These are phyloP conservation scores for Protodeltote pygarga DNA, from an alignment of 2,888 invertebrate species.

Conservation along the genomic window DNA sequence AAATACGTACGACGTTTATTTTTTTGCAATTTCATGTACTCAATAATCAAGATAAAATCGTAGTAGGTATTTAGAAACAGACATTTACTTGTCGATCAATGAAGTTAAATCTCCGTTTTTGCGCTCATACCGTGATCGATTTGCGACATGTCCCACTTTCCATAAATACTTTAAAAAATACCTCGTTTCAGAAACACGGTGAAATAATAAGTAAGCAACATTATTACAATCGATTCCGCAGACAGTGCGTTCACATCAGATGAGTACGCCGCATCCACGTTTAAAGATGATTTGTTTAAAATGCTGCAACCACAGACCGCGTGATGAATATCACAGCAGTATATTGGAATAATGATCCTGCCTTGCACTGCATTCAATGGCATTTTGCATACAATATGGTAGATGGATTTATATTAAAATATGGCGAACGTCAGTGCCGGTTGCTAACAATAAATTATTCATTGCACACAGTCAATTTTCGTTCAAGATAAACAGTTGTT, in stretches of 20 bases:
- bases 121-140: conserved; percentile 30
- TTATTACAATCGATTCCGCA: conserved; percentile 46
- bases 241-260: conserved; percentile 57
- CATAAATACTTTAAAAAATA: conserved; percentile 51
- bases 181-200: conserved; percentile 50
- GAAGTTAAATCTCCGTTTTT: conserved; percentile 36
- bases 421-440: conserved; percentile 84
- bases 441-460: conserved; percentile 85
- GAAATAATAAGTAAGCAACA: conserved; percentile 52
- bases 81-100: conserved; percentile 25
- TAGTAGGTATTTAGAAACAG: conserved; percentile 15
- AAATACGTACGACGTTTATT: too few relatives aligned
- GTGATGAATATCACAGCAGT: conserved; percentile 85
- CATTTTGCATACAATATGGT: conserved; percentile 87
- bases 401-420: conserved; percentile 87
- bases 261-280: conserved; percentile 57
- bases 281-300: conserved; percentile 86
- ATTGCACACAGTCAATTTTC: conserved; percentile 83
- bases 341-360: conserved; percentile 86
- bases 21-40: too few relatives aligned
- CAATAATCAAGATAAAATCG: conserved; percentile 31
- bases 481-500: conserved; percentile 75
- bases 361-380: conserved; percentile 85
- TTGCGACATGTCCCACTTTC: conserved; percentile 44
- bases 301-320: conserved; percentile 74